Conservation (phyloP, 2,113 vertebrate species). For the human region DNA sequence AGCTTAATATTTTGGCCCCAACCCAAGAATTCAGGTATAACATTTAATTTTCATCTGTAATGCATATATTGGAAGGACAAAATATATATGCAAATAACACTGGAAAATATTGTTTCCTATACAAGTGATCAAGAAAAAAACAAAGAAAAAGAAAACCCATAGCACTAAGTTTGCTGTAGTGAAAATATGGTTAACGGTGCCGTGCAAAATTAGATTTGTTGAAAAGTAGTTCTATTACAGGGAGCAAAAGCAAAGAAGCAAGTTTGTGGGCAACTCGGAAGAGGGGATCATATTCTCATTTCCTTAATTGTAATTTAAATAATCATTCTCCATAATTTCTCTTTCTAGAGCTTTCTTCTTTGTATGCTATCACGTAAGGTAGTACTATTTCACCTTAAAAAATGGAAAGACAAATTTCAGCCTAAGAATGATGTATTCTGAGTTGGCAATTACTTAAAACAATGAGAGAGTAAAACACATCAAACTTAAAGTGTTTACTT, state of each 20-base stretch:
- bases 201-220: not conserved
- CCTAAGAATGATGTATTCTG: constrained; percentile 27
- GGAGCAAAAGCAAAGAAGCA: not conserved
- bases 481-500: constrained; percentile 52
- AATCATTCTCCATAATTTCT: constrained; percentile 47
- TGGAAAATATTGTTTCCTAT: constrained; percentile 46
- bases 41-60: constrained; percentile 48
- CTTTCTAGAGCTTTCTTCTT: constrained; percentile 62
- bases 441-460: constrained; percentile 36
- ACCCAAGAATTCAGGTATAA: constrained; percentile 47
- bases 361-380: constrained; percentile 47
- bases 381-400: constrained; percentile 45
- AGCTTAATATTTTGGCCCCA: constrained; percentile 56
- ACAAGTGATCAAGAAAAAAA: constrained; percentile 4
- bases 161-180: constrained; percentile 18
- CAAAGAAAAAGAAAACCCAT: not conserved
- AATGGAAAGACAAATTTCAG: constrained; percentile 28
- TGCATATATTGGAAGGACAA: constrained; percentile 26
- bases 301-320: constrained; percentile 59
- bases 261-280: not conserved
- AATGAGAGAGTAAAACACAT: not conserved
- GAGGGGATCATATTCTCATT: not conserved
- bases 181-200: constrained; percentile 7
- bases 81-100: constrained; percentile 36
- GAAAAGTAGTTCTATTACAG: not conserved